phyloP scores from a whole-genome alignment of 1,140 invertebrate species.

The Aleiodes sp. region DNA sequence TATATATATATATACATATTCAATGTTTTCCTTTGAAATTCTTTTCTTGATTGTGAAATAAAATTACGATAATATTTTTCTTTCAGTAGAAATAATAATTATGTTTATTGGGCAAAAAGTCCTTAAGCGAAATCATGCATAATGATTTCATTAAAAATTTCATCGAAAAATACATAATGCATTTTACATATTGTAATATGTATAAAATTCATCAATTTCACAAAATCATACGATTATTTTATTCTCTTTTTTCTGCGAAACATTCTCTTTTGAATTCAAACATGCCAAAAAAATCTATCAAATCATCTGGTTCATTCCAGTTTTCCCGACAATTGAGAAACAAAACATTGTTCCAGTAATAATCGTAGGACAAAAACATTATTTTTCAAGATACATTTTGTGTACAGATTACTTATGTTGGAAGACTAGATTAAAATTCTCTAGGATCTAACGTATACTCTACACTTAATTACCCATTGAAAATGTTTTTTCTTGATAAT shows the following conservation, averaged over 20 bases:
- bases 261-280: not conserved
- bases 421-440: conserved; percentile 33
- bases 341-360: not conserved
- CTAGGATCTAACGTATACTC: conserved; percentile 4
- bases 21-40: no score
- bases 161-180: conserved; percentile 1
- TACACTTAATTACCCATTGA: not conserved
- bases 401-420: conserved; percentile 20
- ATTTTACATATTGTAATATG: conserved; percentile 2
- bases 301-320: conserved; percentile 26
- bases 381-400: not conserved
- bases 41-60: no score
- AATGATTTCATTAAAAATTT: not conserved
- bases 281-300: not conserved
- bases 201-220: not conserved
- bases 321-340: conserved; percentile 8
- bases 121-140: not conserved
- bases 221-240: not conserved
- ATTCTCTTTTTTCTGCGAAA: no score
- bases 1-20: no score
- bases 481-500: no score
- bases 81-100: conserved; percentile 6
- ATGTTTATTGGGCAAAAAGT: conserved; percentile 1
- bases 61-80: no score
- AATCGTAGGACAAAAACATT: not conserved